phyloP scores from a whole-genome alignment of 2,797 vertebrate species.

The Sebastes umbrosus region DNA sequence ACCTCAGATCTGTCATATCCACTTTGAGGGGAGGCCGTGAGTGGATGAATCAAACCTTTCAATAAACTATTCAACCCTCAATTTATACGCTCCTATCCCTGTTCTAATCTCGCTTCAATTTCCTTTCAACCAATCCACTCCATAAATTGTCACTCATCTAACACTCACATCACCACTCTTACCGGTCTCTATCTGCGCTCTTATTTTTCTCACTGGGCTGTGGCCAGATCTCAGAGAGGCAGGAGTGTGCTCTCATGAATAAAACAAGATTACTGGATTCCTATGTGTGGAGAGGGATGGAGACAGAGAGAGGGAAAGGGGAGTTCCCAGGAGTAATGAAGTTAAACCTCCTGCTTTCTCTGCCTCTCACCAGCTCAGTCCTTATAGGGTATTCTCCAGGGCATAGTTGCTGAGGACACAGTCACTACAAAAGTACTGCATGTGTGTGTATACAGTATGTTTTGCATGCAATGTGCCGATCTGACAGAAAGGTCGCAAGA shows the following conservation, averaged over 20 bases:
- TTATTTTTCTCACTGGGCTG: slow-evolving; percentile 24
- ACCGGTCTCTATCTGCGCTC: background rate
- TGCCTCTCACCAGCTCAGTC: slow-evolving; percentile 25
- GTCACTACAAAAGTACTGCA: background rate
- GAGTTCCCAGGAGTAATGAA: slow-evolving; percentile 50
- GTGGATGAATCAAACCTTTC: slow-evolving; percentile 7
- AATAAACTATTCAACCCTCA: background rate
- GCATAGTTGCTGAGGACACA: slow-evolving; percentile 5
- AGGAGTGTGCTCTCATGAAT: slow-evolving; percentile 72
- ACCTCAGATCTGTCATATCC: slow-evolving; percentile 46
- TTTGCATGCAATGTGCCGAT: slow-evolving; percentile 16
- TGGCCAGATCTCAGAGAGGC: slow-evolving; percentile 40
- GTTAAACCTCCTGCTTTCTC: slow-evolving; percentile 26
- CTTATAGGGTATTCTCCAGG: slow-evolving; percentile 71
- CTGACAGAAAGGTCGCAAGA: slow-evolving; percentile 16
- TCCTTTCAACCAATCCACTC: slow-evolving; percentile 4
- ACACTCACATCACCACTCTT: background rate
- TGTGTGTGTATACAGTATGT: slow-evolving; percentile 4
- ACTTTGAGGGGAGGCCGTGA: slow-evolving; percentile 8
- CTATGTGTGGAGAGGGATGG: slow-evolving; percentile 23
- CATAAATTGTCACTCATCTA: background rate
- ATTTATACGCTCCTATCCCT: background rate
- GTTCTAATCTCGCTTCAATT: slow-evolving; percentile 4
- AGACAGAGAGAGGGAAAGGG: slow-evolving; percentile 1
- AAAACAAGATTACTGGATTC: slow-evolving; percentile 77